A percentile compares a stretch with the other conserved stretches of the same genome.
Evolutionary conservation across 1,140 invertebrate genomes (phyloP).

Genomic region (Daktulosphaira vitifoliae): DNA sequence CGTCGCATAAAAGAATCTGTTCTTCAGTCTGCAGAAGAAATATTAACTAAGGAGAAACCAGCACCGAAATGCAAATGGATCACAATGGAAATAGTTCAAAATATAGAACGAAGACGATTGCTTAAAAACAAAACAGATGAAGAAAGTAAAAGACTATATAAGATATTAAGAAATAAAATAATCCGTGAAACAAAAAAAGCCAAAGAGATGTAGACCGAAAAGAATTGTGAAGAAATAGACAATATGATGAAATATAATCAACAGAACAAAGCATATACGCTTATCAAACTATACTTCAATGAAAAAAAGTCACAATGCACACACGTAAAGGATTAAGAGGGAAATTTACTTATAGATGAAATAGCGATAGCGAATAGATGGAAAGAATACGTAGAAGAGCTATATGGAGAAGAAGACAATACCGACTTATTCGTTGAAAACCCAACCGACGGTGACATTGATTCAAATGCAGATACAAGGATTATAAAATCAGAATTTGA

Average conservation of each 20-base stretch:
- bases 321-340: background rate
- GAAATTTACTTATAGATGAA: slow-evolving; percentile 7
- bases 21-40: background rate
- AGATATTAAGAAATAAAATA: slow-evolving; percentile 15
- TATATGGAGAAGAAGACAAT: slow-evolving; percentile 1
- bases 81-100: slow-evolving; percentile 6
- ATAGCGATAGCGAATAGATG: slow-evolving; percentile 1
- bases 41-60: background rate
- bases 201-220: slow-evolving; percentile 2
- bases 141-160: slow-evolving; percentile 11
- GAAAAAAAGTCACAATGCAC: background rate
- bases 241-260: slow-evolving; percentile 7
- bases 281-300: background rate
- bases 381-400: slow-evolving; percentile 13
- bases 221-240: slow-evolving; percentile 1
- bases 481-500: slow-evolving; percentile 8
- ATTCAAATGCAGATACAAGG: background rate
- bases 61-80: background rate
- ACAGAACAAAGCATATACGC: background rate
- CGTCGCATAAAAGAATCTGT: background rate
- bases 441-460: background rate
- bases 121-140: slow-evolving; percentile 14
- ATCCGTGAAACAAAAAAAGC: slow-evolving; percentile 5
- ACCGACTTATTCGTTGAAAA: background rate
- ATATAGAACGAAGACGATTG: slow-evolving; percentile 9